A percentile compares a stretch with the other conserved stretches of the same genome.
Conservation (phyloP, 2,113 vertebrate species). For the Eira barbara region DNA sequence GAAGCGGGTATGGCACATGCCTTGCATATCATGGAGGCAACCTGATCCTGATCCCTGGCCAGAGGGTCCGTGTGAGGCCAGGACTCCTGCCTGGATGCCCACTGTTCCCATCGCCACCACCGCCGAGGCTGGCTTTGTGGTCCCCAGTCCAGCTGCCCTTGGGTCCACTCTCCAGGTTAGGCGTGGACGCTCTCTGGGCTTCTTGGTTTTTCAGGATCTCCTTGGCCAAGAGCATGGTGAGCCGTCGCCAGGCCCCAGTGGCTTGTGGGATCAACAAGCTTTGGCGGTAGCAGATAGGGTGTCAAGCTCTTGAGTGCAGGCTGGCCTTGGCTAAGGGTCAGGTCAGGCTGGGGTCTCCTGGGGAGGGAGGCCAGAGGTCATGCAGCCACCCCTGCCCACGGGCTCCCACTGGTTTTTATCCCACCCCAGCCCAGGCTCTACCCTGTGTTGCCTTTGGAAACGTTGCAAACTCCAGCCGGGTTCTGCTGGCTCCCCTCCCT, state of each 20-base stretch:
- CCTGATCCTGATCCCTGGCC: neutral
- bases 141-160: accelerated
- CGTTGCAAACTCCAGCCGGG: neutral
- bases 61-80: neutral
- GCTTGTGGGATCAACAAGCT: accelerated
- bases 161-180: neutral
- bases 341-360: neutral
- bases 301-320: neutral
- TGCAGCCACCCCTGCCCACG: accelerated
- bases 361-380: neutral
- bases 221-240: neutral
- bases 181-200: accelerated
- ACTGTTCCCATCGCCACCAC: accelerated
- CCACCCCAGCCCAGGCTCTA: neutral
- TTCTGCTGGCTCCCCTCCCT: neutral
- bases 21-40: accelerated
- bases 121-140: neutral
- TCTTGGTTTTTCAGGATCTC: neutral
- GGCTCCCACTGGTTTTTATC: accelerated
- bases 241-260: accelerated
- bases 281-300: accelerated
- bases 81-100: neutral
- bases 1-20: accelerated
- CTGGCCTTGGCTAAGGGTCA: neutral
- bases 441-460: neutral